Percentiles rank a stretch among this genome's conserved stretches.
These are phyloP conservation scores for Meteorus sp. DNA, from an alignment of 1,140 invertebrate genomes.

Conservation along the genomic window DNA sequence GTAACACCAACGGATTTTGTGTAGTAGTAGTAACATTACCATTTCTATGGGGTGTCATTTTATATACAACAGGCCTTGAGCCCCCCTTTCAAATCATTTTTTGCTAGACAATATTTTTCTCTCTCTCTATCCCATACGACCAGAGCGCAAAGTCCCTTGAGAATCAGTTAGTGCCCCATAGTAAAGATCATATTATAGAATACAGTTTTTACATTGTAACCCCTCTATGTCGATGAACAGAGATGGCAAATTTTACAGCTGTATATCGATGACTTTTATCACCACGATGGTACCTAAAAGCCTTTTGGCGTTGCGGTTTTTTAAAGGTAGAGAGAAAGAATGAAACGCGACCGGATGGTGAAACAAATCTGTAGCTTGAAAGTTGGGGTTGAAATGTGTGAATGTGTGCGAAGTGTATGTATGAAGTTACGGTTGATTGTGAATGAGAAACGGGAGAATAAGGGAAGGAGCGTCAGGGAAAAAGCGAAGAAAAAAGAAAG, in stretches of 20 bases:
- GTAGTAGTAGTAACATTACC: slow-evolving; percentile 40
- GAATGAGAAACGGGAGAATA: no score
- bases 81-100: no score
- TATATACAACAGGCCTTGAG: no score
- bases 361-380: no score
- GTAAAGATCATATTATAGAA: slow-evolving; percentile 31
- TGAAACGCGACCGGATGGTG: no score
- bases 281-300: slow-evolving; percentile 42
- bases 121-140: slow-evolving; percentile 14
- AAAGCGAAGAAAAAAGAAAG: slow-evolving; percentile 7
- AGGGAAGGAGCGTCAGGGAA: neutral
- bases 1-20: slow-evolving; percentile 43
- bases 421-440: no score
- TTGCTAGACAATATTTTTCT: no score
- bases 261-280: slow-evolving; percentile 49
- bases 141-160: slow-evolving; percentile 33
- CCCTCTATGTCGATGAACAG: slow-evolving; percentile 35
- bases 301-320: slow-evolving; percentile 53
- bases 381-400: no score
- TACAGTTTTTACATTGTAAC: slow-evolving; percentile 47
- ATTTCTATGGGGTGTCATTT: slow-evolving; percentile 48
- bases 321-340: slow-evolving; percentile 34
- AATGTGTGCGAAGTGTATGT: no score
- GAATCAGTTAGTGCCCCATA: slow-evolving; percentile 52
- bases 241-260: slow-evolving; percentile 30